phyloP scores from a whole-genome alignment of 1,140 invertebrate species.

The Pseudomyrmex dendroicus region DNA sequence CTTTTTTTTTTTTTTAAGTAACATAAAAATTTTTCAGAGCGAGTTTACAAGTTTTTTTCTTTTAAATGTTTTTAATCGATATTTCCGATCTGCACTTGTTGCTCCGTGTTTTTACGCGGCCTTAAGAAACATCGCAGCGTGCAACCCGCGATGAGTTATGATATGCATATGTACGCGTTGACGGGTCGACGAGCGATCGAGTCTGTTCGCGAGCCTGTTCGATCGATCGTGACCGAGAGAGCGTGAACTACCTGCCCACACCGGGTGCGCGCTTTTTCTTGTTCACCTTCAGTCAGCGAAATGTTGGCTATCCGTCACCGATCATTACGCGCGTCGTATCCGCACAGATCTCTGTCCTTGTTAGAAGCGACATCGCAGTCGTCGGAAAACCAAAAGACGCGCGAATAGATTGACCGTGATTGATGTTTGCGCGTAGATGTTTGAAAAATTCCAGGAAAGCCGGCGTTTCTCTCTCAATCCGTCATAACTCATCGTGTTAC shows the following conservation, averaged over 20 bases:
- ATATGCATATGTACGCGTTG: constrained; percentile 34
- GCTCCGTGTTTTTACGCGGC: not conserved
- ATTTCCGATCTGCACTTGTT: not conserved
- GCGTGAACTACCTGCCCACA: constrained; percentile 19
- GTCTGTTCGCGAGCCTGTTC: constrained; percentile 29
- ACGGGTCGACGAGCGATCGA: constrained; percentile 45
- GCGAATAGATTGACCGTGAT: constrained; percentile 29
- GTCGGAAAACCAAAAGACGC: constrained; percentile 14
- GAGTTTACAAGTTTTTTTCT: too few relatives aligned
- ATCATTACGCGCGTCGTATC: constrained; percentile 68
- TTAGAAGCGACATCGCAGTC: not conserved
- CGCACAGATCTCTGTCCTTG: constrained; percentile 51
- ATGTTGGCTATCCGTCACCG: constrained; percentile 67
- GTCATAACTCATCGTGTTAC: too few relatives aligned
- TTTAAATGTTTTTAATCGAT: not conserved
- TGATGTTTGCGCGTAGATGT: not conserved
- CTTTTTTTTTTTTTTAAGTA: not conserved
- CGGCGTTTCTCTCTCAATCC: not conserved
- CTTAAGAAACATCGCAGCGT: not conserved
- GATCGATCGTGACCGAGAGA: constrained; percentile 48
- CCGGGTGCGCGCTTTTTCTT: constrained; percentile 50
- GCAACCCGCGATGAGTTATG: constrained; percentile 63
- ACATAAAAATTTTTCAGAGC: not conserved
- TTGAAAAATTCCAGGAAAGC: not conserved
- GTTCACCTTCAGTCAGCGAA: constrained; percentile 3